Conservation (phyloP, 2,113 vertebrate species). For the Pseudonaja textilis region DNA sequence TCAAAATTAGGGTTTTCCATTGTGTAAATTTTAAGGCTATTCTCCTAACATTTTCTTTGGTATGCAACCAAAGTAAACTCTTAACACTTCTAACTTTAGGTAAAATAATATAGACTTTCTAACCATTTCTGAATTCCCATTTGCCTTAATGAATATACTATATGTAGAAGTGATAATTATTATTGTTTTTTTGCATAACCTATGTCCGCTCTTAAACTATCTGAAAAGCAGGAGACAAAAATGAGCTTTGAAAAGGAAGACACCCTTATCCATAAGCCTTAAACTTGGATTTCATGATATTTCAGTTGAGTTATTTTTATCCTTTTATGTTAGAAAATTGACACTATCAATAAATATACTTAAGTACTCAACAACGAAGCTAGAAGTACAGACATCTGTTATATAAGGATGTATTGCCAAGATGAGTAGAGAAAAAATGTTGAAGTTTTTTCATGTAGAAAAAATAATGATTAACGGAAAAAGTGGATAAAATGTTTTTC, state of each 20-base stretch:
- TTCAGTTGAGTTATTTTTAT: neutral
- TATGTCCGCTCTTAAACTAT: neutral
- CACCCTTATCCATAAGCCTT: neutral
- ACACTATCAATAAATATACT: neutral
- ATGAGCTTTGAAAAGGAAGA: neutral
- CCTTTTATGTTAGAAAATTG: neutral
- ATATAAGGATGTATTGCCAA: neutral
- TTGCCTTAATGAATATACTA: neutral
- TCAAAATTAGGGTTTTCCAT: neutral
- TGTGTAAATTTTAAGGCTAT: neutral
- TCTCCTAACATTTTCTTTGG: neutral
- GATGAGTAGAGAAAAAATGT: neutral
- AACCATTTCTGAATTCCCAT: neutral
- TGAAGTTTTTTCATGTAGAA: neutral
- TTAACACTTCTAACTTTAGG: neutral
- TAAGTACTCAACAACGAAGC: neutral
- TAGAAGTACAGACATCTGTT: neutral
- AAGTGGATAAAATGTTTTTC: neutral
- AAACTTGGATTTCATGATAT: neutral
- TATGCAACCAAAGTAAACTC: neutral
- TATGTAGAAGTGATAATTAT: neutral
- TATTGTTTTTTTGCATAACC: neutral
- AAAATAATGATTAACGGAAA: neutral
- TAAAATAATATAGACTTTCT: neutral
- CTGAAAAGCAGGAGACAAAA: neutral